phyloP scores from a whole-genome alignment of 2,888 invertebrate species.

The Allolobophora icterica region DNA sequence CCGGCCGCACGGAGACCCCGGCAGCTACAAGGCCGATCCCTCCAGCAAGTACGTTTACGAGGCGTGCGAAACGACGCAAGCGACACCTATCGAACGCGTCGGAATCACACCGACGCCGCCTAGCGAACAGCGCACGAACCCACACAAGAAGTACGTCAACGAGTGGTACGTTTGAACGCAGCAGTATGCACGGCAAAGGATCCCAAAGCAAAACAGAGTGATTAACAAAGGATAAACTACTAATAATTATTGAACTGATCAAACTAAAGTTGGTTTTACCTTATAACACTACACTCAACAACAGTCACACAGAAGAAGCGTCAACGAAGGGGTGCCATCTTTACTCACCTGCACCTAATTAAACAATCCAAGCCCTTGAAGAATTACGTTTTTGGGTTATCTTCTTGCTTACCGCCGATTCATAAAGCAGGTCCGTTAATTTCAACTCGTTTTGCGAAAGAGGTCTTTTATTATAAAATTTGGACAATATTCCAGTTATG shows the following conservation, averaged over 20 bases:
- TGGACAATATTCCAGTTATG: background rate
- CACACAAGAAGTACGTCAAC: constrained; percentile 18
- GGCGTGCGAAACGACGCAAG: constrained; percentile 23
- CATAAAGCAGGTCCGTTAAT: background rate
- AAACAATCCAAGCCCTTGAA: too few species aligned
- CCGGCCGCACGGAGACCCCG: background rate
- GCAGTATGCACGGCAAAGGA: background rate
- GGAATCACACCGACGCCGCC: constrained; percentile 27
- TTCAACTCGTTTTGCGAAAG: background rate
- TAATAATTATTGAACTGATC: background rate
- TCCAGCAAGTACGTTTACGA: constrained; percentile 28
- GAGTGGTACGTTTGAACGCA: constrained; percentile 12
- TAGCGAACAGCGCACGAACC: constrained; percentile 6
- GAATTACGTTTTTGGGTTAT: too few species aligned
- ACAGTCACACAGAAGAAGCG: too few species aligned
- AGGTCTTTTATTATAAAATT: background rate
- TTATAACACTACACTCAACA: background rate
- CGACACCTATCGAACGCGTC: constrained; percentile 1
- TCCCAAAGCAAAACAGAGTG: background rate
- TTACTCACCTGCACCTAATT: too few species aligned
- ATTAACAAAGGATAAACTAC: too few species aligned
- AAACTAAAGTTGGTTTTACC: background rate
- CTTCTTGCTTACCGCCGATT: background rate
- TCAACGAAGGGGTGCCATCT: too few species aligned
- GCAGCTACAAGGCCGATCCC: background rate